Base-by-base conservation (phyloP, 2,113 vertebrate species). In the Onychostruthus taczanowskii region DNA sequence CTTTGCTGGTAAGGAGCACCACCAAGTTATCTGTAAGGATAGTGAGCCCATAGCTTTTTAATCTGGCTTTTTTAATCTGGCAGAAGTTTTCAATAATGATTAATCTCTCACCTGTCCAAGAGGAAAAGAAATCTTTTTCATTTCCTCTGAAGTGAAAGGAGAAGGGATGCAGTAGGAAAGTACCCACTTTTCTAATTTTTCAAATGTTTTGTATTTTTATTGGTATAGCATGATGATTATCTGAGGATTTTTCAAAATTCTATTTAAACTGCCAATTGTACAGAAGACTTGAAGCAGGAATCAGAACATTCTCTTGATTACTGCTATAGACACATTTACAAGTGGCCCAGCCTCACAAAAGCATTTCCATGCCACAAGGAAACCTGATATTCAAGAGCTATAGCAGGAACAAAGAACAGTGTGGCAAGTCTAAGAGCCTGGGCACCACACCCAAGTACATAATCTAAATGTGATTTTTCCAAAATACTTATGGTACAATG, bases 371-470 rank as follows among this genome's bases (percentile, higher is more conserved):
- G 70, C 89, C 89, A 85, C 59, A 89, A 59, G 70, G 78, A 87
- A 93, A 91, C 78, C 78, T 62, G 87, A 87, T 59, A 83, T 16
- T 73, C 70, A 82, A 76, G 58, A 79, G n/a, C 52, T 72, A 35
- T 5, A 56, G 70, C 72, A 94, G 81, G 87, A 93, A 85, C 81
- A 94, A 94, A 76, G 84, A 95, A 62, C 43, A 11, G 78, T 13
- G 33, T 55, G 63, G 93, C 89, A 90, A 90, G 89, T n/a, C n/a
- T 37, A 44, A 87, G 23, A 87, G 58, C 37, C 59, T 68, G 61
- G 56, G 55, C 35, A 73, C 85, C 87, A 93, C 90, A 81, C 91
- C 91, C 90, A 74, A 58, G 37, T 0, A 87, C 31, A 59, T 61
- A 0, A 89, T 28, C 27, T 62, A 49, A 62, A 78, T 28, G 26